Evolutionary conservation across 2,113 vertebrate species (phyloP).

Genomic region (Corydoras sp.): DNA sequence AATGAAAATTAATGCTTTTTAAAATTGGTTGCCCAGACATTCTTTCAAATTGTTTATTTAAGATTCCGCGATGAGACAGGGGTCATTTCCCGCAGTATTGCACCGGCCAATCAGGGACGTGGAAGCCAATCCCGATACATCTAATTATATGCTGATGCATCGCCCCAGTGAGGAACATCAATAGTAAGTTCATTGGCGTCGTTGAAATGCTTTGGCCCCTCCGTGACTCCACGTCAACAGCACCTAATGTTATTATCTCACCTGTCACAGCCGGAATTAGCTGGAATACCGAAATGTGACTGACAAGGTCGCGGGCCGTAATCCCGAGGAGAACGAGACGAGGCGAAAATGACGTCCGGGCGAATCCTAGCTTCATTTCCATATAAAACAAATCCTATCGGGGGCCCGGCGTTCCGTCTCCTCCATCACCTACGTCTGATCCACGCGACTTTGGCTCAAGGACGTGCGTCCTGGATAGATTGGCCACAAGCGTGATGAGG

Average conservation of each 20-base stretch:
- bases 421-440: slow-evolving; percentile 41
- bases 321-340: slow-evolving; percentile 24
- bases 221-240: no score
- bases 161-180: slow-evolving; percentile 43
- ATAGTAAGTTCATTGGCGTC: no score
- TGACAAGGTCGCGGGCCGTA: slow-evolving; percentile 38
- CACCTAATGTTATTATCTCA: background rate
- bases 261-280: slow-evolving; percentile 7
- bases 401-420: slow-evolving; percentile 25
- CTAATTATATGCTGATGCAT: slow-evolving; percentile 54
- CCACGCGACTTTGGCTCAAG: slow-evolving; percentile 50
- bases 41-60: slow-evolving; percentile 64
- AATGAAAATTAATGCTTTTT: slow-evolving; percentile 65
- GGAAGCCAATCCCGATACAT: slow-evolving; percentile 52
- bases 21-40: slow-evolving; percentile 63
- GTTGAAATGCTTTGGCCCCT: no score
- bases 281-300: slow-evolving; percentile 22
- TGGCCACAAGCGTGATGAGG: slow-evolving; percentile 13
- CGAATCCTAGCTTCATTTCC: slow-evolving; percentile 33
- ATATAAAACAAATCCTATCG: slow-evolving; percentile 29
- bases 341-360: slow-evolving; percentile 29
- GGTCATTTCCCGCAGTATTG: slow-evolving; percentile 61
- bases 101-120: slow-evolving; percentile 54
- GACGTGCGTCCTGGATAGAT: slow-evolving; percentile 44
- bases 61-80: slow-evolving; percentile 47